phyloP scores from a whole-genome alignment of 2,797 vertebrate genomes.

The Allenopithecus nigroviridis region DNA sequence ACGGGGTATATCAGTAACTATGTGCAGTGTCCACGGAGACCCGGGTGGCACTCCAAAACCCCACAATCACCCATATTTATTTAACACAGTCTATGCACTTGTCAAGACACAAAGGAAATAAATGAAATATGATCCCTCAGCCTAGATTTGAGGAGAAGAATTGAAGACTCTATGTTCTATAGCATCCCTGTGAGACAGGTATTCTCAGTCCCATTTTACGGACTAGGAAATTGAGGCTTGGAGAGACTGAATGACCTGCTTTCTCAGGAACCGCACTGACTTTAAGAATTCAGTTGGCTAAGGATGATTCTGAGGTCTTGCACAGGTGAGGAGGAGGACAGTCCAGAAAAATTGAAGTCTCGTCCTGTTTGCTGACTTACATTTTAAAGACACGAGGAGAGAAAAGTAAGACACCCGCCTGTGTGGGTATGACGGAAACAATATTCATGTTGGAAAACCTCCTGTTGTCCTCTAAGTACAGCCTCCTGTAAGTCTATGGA shows the following conservation, averaged over 20 bases:
- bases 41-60: background rate
- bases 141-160: background rate
- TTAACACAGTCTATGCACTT: background rate
- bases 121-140: background rate
- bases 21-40: background rate
- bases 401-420: background rate
- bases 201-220: background rate
- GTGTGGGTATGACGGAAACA: background rate
- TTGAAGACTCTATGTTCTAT: background rate
- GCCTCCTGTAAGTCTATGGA: background rate
- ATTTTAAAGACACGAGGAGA: background rate
- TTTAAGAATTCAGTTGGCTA: background rate
- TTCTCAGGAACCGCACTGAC: background rate
- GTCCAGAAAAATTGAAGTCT: background rate
- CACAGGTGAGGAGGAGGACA: background rate
- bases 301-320: background rate
- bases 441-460: background rate
- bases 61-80: background rate
- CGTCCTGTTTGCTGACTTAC: background rate
- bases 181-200: no score
- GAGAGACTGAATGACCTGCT: background rate
- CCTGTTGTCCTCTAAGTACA: background rate
- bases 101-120: background rate
- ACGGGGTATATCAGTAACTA: background rate
- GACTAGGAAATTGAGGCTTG: background rate